These are phyloP conservation scores for Diachasmimorpha longicaudata DNA, from an alignment of 1,140 invertebrate species.

Conservation along the genomic window DNA sequence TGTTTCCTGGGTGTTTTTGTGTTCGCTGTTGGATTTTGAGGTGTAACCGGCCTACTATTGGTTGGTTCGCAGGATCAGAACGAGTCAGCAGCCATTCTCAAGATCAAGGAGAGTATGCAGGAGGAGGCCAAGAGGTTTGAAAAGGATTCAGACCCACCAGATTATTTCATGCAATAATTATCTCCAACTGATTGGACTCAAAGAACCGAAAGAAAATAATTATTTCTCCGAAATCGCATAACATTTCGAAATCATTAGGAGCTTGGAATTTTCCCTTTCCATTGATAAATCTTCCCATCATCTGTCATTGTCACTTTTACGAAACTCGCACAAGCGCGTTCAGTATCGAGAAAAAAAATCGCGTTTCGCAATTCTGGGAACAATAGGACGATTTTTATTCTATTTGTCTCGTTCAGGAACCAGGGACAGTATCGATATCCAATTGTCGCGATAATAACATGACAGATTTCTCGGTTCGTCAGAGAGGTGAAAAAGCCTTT, in stretches of 20 bases:
- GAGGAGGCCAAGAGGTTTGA: conserved; percentile 99
- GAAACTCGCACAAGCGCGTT: neutral
- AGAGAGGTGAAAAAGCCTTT: neutral
- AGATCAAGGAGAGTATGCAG: conserved; percentile 99
- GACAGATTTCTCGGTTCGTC: neutral
- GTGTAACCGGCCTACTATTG: conserved; percentile 65
- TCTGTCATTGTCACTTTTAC: conserved; percentile 13
- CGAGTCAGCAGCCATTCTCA: conserved; percentile 97
- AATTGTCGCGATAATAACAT: neutral
- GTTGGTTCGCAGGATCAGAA: conserved; percentile 89
- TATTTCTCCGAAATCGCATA: neutral
- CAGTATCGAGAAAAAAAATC: neutral
- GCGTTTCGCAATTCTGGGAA: neutral
- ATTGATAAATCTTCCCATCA: neutral
- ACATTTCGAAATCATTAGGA: neutral
- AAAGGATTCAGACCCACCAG: conserved; percentile 96
- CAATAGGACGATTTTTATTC: neutral
- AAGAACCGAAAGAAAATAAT: conserved; percentile 46
- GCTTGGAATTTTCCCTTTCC: conserved; percentile 1
- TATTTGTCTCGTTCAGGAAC: neutral
- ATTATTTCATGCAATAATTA: conserved; percentile 93
- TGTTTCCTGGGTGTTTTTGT: conserved; percentile 53
- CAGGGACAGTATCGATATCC: too few relatives aligned
- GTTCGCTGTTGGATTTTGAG: conserved; percentile 60
- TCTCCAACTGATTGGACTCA: conserved; percentile 50